Percentiles rank a stretch among this genome's conserved stretches.
Evolutionary conservation across 1,140 invertebrate species (phyloP).

Genomic region (Drosophila murphyi): DNA sequence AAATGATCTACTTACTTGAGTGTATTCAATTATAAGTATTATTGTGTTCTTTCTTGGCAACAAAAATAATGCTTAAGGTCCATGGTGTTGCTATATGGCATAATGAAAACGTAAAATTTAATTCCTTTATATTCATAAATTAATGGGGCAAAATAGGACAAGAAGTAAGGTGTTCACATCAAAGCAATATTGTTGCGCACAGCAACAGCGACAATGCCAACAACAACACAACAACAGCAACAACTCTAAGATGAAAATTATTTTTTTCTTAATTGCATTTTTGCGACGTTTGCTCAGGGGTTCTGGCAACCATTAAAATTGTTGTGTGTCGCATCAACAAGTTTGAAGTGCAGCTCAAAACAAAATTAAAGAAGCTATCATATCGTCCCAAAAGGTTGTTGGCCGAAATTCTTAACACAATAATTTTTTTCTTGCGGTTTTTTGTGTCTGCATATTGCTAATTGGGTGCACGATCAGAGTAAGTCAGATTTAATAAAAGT

Average conservation of each 20-base stretch:
- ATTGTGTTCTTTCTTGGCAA: neutral
- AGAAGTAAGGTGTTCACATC: conserved; percentile 26
- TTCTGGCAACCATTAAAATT: conserved; percentile 1
- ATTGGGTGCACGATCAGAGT: neutral
- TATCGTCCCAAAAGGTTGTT: neutral
- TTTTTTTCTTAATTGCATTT: conserved; percentile 39
- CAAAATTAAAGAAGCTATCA: neutral
- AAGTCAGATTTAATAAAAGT: conserved; percentile 7
- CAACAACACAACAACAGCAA: conserved; percentile 5
- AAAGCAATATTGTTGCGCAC: conserved; percentile 37
- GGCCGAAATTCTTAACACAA: neutral
- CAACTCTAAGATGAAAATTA: conserved; percentile 1
- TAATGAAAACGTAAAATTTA: conserved; percentile 37
- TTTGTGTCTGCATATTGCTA: too few relatives aligned
- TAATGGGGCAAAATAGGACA: neutral
- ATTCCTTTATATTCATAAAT: conserved; percentile 41
- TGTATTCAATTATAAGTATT: conserved; percentile 40
- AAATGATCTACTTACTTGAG: conserved; percentile 73
- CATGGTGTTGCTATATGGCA: conserved; percentile 6
- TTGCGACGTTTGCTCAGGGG: conserved; percentile 8
- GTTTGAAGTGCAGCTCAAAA: conserved; percentile 5
- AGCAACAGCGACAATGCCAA: conserved; percentile 30
- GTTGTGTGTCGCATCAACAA: conserved; percentile 2
- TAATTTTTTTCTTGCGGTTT: neutral
- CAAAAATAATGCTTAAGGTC: conserved; percentile 14